phyloP scores from a whole-genome alignment of 2,113 vertebrate species.

The Atractosteus spatula region DNA sequence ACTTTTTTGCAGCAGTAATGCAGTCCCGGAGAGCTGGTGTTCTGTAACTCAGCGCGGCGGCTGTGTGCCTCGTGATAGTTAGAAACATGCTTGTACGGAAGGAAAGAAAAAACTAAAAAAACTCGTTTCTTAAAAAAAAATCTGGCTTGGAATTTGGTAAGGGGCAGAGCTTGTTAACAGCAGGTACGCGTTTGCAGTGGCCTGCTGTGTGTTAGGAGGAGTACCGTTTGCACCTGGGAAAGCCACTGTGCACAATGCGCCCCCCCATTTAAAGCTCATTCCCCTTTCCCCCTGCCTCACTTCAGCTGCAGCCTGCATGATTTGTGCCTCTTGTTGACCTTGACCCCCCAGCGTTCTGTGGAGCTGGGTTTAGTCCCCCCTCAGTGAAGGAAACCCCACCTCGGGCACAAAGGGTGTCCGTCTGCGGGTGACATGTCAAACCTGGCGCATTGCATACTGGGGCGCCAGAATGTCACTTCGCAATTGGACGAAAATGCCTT shows the following conservation, averaged over 20 bases:
- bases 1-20: neutral
- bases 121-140: neutral
- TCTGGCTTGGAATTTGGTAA: neutral
- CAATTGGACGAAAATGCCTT: no score
- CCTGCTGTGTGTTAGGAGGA: neutral
- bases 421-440: no score
- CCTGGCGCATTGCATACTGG: no score
- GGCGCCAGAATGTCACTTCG: no score
- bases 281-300: neutral
- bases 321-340: constrained; percentile 10
- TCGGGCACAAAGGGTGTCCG: no score
- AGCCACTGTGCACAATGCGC: neutral
- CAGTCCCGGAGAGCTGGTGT: neutral
- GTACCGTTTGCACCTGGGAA: neutral
- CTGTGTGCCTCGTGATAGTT: neutral
- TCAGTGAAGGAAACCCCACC: constrained; percentile 22
- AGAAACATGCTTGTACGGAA: neutral
- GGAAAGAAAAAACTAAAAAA: no score
- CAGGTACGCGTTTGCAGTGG: constrained; percentile 1
- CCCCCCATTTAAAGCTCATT: neutral
- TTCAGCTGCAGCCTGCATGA: neutral
- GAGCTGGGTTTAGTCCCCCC: constrained; percentile 11
- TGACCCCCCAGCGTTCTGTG: neutral
- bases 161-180: neutral
- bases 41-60: neutral